Evolutionary conservation across 2,888 invertebrate species (phyloP).

Genomic region (Chromoteleia sp.): DNA sequence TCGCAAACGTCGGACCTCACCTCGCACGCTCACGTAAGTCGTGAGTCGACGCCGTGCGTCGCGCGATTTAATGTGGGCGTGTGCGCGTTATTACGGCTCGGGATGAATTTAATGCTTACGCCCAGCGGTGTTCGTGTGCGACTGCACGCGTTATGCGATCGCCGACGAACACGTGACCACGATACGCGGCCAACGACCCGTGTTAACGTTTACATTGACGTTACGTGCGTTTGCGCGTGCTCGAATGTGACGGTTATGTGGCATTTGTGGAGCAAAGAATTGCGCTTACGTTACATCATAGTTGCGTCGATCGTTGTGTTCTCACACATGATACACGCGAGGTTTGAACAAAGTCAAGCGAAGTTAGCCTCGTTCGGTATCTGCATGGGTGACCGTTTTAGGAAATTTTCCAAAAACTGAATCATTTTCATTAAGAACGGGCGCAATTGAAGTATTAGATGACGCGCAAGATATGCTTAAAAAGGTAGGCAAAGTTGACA

Average conservation of each 20-base stretch:
- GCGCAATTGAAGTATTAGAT: too few species aligned
- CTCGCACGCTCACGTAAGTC: conserved; percentile 56
- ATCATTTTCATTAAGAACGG: too few species aligned
- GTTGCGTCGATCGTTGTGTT: too few species aligned
- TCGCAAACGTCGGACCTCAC: conserved; percentile 69
- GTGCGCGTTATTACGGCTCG: conserved; percentile 75
- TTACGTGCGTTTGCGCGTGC: conserved; percentile 5
- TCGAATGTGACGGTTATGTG: not conserved
- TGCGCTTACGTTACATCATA: too few species aligned
- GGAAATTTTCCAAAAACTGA: too few species aligned
- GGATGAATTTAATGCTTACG: conserved; percentile 74
- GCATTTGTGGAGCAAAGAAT: not conserved
- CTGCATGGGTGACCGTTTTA: too few species aligned
- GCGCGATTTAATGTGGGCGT: conserved; percentile 72
- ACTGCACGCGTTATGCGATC: conserved; percentile 66
- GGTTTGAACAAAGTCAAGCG: too few species aligned
- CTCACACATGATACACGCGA: too few species aligned
- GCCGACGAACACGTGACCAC: conserved; percentile 56
- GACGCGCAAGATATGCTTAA: too few species aligned
- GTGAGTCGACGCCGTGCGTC: conserved; percentile 69
- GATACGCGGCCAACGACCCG: conserved; percentile 48
- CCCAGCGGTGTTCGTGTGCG: conserved; percentile 60
- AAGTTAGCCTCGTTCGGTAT: too few species aligned
- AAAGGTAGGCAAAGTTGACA: too few species aligned
- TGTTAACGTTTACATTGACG: conserved; percentile 29